Base-by-base conservation (phyloP, 2,797 vertebrate species). In the Scolopax rusticola region DNA sequence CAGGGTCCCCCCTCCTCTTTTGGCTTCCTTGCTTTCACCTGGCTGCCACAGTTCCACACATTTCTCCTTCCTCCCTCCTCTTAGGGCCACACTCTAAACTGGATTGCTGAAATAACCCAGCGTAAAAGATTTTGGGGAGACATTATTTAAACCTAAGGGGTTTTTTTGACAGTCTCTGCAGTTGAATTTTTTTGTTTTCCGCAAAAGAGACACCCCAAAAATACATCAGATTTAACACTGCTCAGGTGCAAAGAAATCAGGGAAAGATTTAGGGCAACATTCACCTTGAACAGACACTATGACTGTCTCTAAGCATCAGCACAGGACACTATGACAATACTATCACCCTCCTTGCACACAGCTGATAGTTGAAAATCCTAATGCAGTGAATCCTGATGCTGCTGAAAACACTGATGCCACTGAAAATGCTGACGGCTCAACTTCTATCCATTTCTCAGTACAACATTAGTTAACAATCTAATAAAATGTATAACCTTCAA, bases 121-220 rank as follows among this genome's bases (percentile, higher is more conserved):
- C 0, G 8, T 36, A 63, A 67, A 67, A 54, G 8, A 14, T 36
- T 90, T 45, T 0, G 6, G 6, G 20, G 15, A 13, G 2, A 32
- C 17, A 5, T 74, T 40, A 32, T 30, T 83, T 69, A 51, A 87
- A 63, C 27, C 43, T 18, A 60, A 83, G 47, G 47, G 8, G 11
- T 32, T 64, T 63, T 41, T 88, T 11, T 83, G 60, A 24, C 59
- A 70, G 40, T 30, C 28, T 81, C 50, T 73, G 30, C 45, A 69
- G 41, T 43, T 43, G 41, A 43, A 17, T 76, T 71, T 57, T 48
- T 32, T 82, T 77, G 38, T 57, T 48, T 79, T 59, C 43, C 67
- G 30, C 59, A 67, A 88, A 80, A 88, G 21, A 59, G 33, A 36
- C 18, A 21, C 12, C 30, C 36, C 16, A 0, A 65, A 89, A 73